A percentile compares a stretch with the other conserved stretches of the same genome.
These are phyloP conservation scores for Leucoraja erinaceus DNA, from an alignment of 2,113 vertebrate genomes.

Conservation along the genomic window DNA sequence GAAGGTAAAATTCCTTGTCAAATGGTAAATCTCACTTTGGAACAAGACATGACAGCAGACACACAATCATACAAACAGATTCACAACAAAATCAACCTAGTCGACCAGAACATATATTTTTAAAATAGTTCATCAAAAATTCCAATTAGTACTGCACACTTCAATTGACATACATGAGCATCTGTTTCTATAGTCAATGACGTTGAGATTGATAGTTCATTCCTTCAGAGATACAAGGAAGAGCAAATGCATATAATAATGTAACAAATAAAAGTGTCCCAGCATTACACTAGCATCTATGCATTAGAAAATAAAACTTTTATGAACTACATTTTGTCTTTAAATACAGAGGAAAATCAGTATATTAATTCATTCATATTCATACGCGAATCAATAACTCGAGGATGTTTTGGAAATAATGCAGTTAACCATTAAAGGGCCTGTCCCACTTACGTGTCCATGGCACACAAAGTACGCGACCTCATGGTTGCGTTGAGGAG, in stretches of 20 bases:
- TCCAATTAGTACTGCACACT: neutral
- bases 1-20: too few relatives aligned
- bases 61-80: neutral
- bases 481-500: too few relatives aligned
- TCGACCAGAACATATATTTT: neutral
- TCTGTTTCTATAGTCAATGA: neutral
- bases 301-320: neutral
- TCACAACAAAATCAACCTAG: neutral
- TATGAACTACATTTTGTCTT: neutral
- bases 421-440: neutral
- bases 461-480: too few relatives aligned
- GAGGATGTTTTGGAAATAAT: neutral
- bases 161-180: neutral
- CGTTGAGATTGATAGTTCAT: neutral
- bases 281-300: neutral
- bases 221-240: neutral
- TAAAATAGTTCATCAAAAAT: neutral
- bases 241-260: conserved; percentile 1
- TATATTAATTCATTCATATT: neutral
- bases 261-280: neutral
- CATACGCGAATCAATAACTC: neutral
- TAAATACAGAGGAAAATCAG: neutral
- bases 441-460: too few relatives aligned
- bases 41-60: too few relatives aligned
- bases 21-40: too few relatives aligned